Percentiles rank a stretch among this genome's conserved stretches.
phyloP scores from a whole-genome alignment of 2,888 invertebrate genomes.

The Merodon equestris region DNA sequence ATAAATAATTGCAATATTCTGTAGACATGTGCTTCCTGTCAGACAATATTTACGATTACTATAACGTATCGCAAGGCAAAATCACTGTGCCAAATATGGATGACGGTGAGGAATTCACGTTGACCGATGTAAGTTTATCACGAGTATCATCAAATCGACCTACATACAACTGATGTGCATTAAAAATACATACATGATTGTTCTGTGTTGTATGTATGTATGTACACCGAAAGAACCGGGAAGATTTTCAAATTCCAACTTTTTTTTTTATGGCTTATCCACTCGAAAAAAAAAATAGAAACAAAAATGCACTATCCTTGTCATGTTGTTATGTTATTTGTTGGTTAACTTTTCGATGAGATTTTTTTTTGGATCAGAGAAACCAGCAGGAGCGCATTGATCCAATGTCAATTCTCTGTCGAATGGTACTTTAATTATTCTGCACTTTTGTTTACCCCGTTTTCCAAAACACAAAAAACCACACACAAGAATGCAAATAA shows the following conservation, averaged over 20 bases:
- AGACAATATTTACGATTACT: constrained; percentile 95
- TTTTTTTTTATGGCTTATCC: not conserved
- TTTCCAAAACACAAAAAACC: too few species aligned
- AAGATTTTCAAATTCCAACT: constrained; percentile 23
- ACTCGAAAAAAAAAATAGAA: not conserved
- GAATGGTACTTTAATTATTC: constrained; percentile 18
- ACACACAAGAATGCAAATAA: not conserved
- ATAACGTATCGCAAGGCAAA: constrained; percentile 98
- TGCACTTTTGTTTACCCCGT: constrained; percentile 27
- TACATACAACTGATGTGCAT: constrained; percentile 29
- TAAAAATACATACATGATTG: not conserved
- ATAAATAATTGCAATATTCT: constrained; percentile 51
- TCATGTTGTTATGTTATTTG: constrained; percentile 43
- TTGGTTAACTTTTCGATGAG: constrained; percentile 24
- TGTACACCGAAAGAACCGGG: constrained; percentile 54
- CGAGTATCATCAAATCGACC: constrained; percentile 2
- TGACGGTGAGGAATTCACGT: constrained; percentile 93
- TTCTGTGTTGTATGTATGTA: constrained; percentile 42
- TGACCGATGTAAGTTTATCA: constrained; percentile 91
- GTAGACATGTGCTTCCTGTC: constrained; percentile 88
- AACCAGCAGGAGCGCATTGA: constrained; percentile 26
- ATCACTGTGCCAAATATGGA: constrained; percentile 96
- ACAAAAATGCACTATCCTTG: constrained; percentile 54
- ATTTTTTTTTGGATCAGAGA: constrained; percentile 47
- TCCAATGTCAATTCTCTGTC: constrained; percentile 36